These are phyloP conservation scores for Patella vulgata DNA, from an alignment of 1,140 invertebrate species.

Conservation along the genomic window DNA sequence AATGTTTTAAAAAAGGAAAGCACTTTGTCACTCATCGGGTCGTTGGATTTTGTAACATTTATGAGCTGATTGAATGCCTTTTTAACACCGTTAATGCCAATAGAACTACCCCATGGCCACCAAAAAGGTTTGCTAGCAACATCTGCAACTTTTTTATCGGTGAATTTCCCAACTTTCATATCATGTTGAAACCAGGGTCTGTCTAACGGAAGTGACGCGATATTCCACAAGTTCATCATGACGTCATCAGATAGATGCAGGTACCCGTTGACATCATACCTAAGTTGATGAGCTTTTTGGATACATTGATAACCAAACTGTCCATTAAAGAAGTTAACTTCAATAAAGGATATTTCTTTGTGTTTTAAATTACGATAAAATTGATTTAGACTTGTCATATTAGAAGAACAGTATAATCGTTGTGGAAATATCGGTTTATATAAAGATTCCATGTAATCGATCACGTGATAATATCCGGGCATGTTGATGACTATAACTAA, in stretches of 20 bases:
- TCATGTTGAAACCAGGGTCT: neutral
- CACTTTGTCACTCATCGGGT: no score
- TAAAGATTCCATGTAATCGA: neutral
- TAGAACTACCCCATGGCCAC: no score
- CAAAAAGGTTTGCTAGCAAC: no score
- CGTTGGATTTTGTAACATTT: no score
- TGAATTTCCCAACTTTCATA: no score
- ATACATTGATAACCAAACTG: neutral
- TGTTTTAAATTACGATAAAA: neutral
- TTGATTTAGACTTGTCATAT: neutral
- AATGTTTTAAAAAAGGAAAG: no score
- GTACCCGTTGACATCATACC: constrained; percentile 9
- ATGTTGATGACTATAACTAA: constrained; percentile 4
- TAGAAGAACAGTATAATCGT: neutral
- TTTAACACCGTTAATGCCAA: no score
- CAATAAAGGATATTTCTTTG: neutral
- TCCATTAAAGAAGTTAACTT: neutral
- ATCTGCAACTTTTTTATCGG: no score
- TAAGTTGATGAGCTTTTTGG: neutral
- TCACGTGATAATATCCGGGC: neutral
- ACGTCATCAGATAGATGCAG: constrained; percentile 3
- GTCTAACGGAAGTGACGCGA: neutral
- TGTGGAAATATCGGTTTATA: neutral
- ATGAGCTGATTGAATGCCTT: no score
- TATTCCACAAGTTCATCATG: constrained; percentile 3